phyloP scores from a whole-genome alignment of 2,797 vertebrate species.

The Hozukius guyotensis region DNA sequence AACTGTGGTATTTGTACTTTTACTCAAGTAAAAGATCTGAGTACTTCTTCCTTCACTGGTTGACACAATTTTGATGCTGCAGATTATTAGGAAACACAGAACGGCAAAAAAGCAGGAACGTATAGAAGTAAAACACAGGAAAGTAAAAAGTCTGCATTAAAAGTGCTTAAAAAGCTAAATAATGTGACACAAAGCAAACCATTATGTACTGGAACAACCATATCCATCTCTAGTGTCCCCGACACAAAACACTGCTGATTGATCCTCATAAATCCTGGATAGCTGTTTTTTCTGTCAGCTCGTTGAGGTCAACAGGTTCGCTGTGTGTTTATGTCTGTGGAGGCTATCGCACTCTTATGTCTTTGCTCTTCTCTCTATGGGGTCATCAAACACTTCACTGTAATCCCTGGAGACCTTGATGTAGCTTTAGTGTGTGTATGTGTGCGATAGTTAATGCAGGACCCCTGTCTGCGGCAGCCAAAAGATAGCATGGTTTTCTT shows the following conservation, averaged over 20 bases:
- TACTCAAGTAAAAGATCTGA: too few relatives aligned
- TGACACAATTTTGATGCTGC: background rate
- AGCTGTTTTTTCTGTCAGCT: conserved; percentile 16
- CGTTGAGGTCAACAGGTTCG: conserved; percentile 33
- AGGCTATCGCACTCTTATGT: conserved; percentile 25
- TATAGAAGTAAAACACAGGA: fast-evolving
- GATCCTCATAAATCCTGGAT: conserved; percentile 40
- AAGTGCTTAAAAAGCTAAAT: background rate
- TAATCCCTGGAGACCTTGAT: conserved; percentile 55
- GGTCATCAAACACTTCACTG: conserved; percentile 55
- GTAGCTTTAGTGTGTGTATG: conserved; percentile 45
- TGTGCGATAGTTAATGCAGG: conserved; percentile 34
- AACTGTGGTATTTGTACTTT: too few relatives aligned
- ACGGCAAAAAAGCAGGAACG: background rate
- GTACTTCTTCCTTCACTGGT: too few relatives aligned
- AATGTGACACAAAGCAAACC: background rate
- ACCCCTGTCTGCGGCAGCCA: conserved; percentile 43
- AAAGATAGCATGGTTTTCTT: conserved; percentile 63
- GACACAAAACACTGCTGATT: conserved; percentile 18
- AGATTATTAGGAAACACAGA: background rate
- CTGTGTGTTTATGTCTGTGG: conserved; percentile 11
- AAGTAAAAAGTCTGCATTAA: background rate
- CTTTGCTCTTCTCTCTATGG: conserved; percentile 39
- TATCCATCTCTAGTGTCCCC: background rate
- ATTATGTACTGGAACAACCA: background rate